A percentile compares a stretch with the other conserved stretches of the same genome.
Conservation (phyloP, 2,888 invertebrate species). For the Machimus atricapillus region DNA sequence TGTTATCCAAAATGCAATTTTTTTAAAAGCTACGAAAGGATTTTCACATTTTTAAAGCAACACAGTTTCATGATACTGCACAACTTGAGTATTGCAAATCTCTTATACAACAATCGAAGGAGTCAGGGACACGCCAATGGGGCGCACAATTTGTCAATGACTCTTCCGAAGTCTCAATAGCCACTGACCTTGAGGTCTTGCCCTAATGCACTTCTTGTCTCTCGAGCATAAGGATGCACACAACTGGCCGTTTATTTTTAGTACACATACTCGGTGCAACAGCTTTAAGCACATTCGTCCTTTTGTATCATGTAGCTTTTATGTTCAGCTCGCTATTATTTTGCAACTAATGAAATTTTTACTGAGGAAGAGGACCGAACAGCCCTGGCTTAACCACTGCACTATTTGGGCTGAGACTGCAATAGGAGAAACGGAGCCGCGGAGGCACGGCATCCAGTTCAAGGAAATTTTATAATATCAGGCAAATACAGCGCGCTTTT, state of each 20-base stretch:
- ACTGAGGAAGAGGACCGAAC: not conserved
- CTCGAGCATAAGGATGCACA: not conserved
- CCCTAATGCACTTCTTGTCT: not conserved
- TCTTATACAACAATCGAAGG: not conserved
- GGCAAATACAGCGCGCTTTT: not conserved
- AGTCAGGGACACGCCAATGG: not conserved
- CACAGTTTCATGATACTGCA: not conserved
- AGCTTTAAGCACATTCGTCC: not conserved
- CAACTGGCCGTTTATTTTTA: not conserved
- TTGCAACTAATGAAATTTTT: not conserved
- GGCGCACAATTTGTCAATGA: not conserved
- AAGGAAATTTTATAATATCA: slow-evolving; percentile 14
- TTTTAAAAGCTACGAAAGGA: not conserved
- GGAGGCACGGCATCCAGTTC: not conserved
- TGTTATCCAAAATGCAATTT: not conserved
- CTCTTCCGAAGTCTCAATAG: not conserved
- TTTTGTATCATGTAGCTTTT: not conserved
- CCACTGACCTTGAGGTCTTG: not conserved
- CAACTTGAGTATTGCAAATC: not conserved
- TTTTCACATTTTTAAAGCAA: not conserved
- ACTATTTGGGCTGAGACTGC: not conserved
- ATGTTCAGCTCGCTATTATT: not conserved
- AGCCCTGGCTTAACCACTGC: not conserved
- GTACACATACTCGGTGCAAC: not conserved
- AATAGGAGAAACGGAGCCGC: not conserved